phyloP scores from a whole-genome alignment of 2,888 invertebrate species.

The Geophilus truncorum region DNA sequence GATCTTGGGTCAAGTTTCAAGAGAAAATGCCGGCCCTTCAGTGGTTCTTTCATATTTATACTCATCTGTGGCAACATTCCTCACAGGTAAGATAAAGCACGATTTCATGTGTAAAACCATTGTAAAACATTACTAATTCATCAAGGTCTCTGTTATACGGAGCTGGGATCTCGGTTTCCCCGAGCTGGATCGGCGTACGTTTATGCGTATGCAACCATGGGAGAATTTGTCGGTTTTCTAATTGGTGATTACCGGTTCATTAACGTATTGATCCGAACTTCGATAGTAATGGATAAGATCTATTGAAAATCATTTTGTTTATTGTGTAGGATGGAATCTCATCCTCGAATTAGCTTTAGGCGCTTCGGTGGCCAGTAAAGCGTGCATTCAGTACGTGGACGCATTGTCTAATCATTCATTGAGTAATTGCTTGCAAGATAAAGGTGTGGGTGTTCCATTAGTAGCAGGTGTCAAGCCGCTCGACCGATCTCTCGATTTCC shows the following conservation, averaged over 20 bases:
- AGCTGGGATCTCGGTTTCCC: slow-evolving; percentile 39
- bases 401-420: slow-evolving; percentile 34
- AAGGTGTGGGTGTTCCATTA: slow-evolving; percentile 14
- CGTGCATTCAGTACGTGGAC: slow-evolving; percentile 39
- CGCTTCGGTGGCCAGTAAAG: slow-evolving; percentile 38
- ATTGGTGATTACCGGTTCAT: not conserved
- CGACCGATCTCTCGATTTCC: slow-evolving; percentile 28
- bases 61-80: slow-evolving; percentile 39
- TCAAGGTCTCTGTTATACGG: slow-evolving; percentile 40
- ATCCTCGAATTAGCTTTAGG: slow-evolving; percentile 39
- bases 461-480: slow-evolving; percentile 23
- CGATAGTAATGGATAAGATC: not conserved
- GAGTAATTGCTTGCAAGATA: slow-evolving; percentile 13
- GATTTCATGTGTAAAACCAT: too few species aligned
- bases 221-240: slow-evolving; percentile 38
- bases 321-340: slow-evolving; percentile 38
- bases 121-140: not conserved
- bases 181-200: slow-evolving; percentile 39
- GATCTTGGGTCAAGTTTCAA: slow-evolving; percentile 37
- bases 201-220: slow-evolving; percentile 39
- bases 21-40: slow-evolving; percentile 40
- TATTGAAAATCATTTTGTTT: not conserved
- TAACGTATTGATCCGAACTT: not conserved
- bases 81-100: slow-evolving; percentile 37
- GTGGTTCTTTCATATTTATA: slow-evolving; percentile 39